Evolutionary conservation across 2,797 vertebrate species (phyloP).

Genomic region (Gymnopithys bicolor): DNA sequence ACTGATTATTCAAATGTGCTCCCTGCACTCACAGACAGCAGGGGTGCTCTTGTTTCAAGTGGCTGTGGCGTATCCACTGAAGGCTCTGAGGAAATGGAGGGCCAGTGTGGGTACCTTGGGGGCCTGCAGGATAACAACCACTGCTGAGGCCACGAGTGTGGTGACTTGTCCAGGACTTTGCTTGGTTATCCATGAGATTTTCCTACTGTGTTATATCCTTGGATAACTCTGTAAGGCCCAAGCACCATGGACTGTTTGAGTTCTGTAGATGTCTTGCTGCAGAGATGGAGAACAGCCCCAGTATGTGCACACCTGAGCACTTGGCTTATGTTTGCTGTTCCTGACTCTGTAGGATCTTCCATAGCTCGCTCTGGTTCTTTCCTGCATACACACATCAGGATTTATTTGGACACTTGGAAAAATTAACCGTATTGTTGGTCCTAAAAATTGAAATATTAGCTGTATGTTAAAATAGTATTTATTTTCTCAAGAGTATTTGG

Average conservation of each 20-base stretch:
- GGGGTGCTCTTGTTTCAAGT: background rate
- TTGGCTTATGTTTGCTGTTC: rapidly evolving
- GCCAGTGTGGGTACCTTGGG: background rate
- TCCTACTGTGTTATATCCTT: background rate
- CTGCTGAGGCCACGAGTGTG: background rate
- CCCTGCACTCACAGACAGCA: background rate
- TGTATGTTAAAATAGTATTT: background rate
- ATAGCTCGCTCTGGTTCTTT: background rate
- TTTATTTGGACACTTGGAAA: background rate
- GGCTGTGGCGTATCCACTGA: background rate
- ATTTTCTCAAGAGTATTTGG: conserved; percentile 4
- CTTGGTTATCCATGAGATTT: background rate
- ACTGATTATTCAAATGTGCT: background rate
- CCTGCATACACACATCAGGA: background rate
- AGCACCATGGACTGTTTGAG: background rate
- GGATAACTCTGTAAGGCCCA: background rate
- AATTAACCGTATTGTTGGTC: background rate
- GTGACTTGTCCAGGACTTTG: background rate
- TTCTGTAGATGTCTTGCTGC: background rate
- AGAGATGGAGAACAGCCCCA: background rate
- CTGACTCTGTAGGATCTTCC: background rate
- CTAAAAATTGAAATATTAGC: background rate
- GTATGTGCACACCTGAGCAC: background rate
- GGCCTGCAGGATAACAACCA: background rate
- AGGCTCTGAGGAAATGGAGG: background rate